Percentiles rank a stretch among this genome's conserved stretches.
These are phyloP conservation scores for Theretra japonica DNA, from an alignment of 2,888 invertebrate species.

Conservation along the genomic window DNA sequence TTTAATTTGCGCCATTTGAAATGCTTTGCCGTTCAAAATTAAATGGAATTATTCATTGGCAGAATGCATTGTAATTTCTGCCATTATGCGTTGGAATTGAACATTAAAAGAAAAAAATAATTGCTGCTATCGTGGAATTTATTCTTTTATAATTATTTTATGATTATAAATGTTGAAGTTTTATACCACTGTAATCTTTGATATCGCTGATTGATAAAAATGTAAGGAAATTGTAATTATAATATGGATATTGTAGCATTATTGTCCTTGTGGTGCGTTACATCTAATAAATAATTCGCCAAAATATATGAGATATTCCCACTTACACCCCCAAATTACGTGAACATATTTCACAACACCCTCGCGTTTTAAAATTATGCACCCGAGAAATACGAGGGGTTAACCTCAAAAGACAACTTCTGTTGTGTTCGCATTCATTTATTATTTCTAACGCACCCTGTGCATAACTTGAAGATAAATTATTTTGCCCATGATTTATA, in stretches of 20 bases:
- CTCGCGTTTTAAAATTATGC: constrained; percentile 57
- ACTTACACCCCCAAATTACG: background rate
- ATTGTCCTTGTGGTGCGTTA: background rate
- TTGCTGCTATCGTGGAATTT: too few species aligned
- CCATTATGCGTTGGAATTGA: constrained; percentile 25
- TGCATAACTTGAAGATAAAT: constrained; percentile 21
- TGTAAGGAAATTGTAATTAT: too few species aligned
- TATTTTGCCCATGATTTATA: constrained; percentile 2
- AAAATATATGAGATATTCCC: background rate
- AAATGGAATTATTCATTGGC: constrained; percentile 55
- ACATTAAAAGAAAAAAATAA: constrained; percentile 9
- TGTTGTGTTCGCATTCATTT: constrained; percentile 46
- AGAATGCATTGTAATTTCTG: constrained; percentile 51
- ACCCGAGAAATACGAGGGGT: constrained; percentile 38
- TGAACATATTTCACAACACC: constrained; percentile 29
- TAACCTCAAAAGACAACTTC: constrained; percentile 43
- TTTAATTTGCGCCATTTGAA: constrained; percentile 60
- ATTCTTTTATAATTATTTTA: too few species aligned
- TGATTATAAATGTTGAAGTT: too few species aligned
- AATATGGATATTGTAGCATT: too few species aligned
- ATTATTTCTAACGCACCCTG: constrained; percentile 45
- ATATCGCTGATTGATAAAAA: too few species aligned
- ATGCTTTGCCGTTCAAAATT: constrained; percentile 53
- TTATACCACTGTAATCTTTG: too few species aligned
- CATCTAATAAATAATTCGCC: background rate